Conservation (phyloP, 2,797 vertebrate species). For the Hemibagrus guttatus region DNA sequence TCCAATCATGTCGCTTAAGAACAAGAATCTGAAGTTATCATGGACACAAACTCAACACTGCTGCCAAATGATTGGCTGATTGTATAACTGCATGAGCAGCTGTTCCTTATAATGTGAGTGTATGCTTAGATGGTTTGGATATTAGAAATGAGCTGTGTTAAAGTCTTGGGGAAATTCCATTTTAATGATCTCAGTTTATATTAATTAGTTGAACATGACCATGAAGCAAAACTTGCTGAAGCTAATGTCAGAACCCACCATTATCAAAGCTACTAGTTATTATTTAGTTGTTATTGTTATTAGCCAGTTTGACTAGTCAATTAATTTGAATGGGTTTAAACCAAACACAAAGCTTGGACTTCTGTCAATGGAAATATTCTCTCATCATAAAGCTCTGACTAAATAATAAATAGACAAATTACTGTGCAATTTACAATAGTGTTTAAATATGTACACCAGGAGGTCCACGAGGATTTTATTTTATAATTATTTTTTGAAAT, state of each 20-base stretch:
- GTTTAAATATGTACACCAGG: neutral
- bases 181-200: neutral
- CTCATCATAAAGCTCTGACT: neutral
- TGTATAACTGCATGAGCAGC: too few species aligned
- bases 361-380: neutral
- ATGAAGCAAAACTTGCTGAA: neutral
- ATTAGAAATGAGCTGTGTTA: neutral
- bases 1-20: too few species aligned
- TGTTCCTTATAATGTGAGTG: too few species aligned
- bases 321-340: neutral
- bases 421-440: neutral
- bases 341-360: neutral
- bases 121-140: neutral
- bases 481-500: neutral
- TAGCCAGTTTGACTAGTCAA: neutral
- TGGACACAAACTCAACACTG: too few species aligned
- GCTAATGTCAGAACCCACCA: neutral
- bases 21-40: too few species aligned
- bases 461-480: neutral
- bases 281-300: neutral
- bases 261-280: neutral
- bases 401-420: neutral
- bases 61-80: too few species aligned
- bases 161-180: neutral
- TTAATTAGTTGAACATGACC: neutral